These are phyloP conservation scores for Electrophaes corylata DNA, from an alignment of 2,888 invertebrate genomes.

Conservation along the genomic window DNA sequence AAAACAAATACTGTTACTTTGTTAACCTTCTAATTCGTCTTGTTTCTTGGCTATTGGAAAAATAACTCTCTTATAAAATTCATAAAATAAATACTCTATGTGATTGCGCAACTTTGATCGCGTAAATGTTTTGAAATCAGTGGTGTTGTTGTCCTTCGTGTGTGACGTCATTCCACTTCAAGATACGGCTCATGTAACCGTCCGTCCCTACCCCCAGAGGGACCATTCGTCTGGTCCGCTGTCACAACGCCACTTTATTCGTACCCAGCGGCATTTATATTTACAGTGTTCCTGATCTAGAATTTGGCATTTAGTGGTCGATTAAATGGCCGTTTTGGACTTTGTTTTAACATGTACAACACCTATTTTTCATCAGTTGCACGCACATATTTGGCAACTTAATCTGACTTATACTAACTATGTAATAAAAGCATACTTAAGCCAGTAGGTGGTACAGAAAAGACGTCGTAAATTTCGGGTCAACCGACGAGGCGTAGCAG, in stretches of 20 bases:
- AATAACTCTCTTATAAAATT: too few species aligned
- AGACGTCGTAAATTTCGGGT: slow-evolving; percentile 38
- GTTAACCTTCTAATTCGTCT: too few species aligned
- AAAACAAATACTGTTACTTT: too few species aligned
- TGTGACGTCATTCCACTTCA: slow-evolving; percentile 44
- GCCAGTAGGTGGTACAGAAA: neutral
- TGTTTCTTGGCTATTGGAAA: too few species aligned
- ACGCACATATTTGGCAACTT: neutral
- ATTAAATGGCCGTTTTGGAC: neutral
- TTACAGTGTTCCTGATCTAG: slow-evolving; percentile 37
- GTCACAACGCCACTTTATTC: slow-evolving; percentile 55
- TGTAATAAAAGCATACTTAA: neutral
- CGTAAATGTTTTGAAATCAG: slow-evolving; percentile 14
- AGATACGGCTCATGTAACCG: slow-evolving; percentile 54
- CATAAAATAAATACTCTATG: neutral
- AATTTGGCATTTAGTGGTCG: slow-evolving; percentile 35
- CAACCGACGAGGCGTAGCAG: slow-evolving; percentile 36
- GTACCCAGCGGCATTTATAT: slow-evolving; percentile 40
- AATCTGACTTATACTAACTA: neutral
- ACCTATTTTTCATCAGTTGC: neutral
- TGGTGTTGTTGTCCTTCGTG: slow-evolving; percentile 29
- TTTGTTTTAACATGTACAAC: neutral
- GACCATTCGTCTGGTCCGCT: slow-evolving; percentile 51
- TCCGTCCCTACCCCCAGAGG: slow-evolving; percentile 43
- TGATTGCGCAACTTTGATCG: neutral